Evolutionary conservation across 2,113 vertebrate species (phyloP).

Genomic region (Daboia siamensis): DNA sequence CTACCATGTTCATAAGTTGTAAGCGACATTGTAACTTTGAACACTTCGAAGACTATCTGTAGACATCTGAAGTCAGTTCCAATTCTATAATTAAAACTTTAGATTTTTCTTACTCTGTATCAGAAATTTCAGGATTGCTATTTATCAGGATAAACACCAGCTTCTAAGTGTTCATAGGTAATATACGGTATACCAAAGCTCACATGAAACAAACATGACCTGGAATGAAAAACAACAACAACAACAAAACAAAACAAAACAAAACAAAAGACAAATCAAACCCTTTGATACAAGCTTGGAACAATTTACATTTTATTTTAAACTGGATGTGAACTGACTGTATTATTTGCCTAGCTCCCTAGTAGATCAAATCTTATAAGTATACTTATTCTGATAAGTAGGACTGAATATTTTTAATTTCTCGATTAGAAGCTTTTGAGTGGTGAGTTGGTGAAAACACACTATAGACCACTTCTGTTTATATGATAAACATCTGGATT

Average conservation of each 20-base stretch:
- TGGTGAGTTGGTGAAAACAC: neutral
- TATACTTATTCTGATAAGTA: slow-evolving; percentile 1
- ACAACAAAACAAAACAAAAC: no score
- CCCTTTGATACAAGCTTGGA: neutral
- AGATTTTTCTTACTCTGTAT: neutral
- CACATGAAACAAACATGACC: neutral
- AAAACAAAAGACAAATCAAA: no score
- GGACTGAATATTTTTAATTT: slow-evolving; percentile 18
- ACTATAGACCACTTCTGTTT: neutral
- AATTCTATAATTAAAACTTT: neutral
- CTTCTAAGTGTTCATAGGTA: neutral
- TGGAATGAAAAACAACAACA: slow-evolving; percentile 15
- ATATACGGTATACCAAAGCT: neutral
- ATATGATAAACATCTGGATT: neutral
- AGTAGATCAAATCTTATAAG: neutral
- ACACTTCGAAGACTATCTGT: neutral
- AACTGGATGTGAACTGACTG: neutral
- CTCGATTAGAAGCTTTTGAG: neutral
- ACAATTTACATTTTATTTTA: neutral
- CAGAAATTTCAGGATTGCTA: neutral
- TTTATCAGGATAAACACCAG: slow-evolving; percentile 4
- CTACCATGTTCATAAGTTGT: no score
- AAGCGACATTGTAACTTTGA: no score
- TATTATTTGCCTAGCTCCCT: neutral
- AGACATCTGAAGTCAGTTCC: neutral